Evolutionary conservation across 2,888 invertebrate genomes (phyloP).

Genomic region (Catocala sponsa): DNA sequence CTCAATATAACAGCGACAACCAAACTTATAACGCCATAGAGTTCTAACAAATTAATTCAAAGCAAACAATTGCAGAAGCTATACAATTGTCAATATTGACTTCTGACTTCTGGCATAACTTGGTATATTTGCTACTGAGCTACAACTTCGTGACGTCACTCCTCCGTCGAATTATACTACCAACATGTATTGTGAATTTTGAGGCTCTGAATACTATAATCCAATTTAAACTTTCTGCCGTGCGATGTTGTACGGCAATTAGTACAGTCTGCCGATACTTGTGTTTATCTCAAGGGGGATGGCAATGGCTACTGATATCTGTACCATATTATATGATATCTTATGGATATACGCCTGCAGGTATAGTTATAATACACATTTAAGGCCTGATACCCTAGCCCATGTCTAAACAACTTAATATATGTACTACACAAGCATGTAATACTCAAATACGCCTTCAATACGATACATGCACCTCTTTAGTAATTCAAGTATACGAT

Average conservation of each 20-base stretch:
- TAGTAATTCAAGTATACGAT: too few species aligned
- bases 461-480: too few species aligned
- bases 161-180: slow-evolving; percentile 21
- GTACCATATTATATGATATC: too few species aligned
- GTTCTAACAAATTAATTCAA: slow-evolving; percentile 19
- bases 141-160: slow-evolving; percentile 25
- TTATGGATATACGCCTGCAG: too few species aligned
- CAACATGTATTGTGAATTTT: neutral
- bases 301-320: neutral
- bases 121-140: too few species aligned
- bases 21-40: too few species aligned
- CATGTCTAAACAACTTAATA: too few species aligned
- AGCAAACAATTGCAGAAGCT: slow-evolving; percentile 22
- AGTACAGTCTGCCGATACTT: slow-evolving; percentile 2
- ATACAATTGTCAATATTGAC: slow-evolving; percentile 15
- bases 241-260: slow-evolving; percentile 4
- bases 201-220: slow-evolving; percentile 20
- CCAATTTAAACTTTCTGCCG: slow-evolving; percentile 35
- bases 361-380: too few species aligned
- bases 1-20: too few species aligned
- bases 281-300: neutral
- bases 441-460: too few species aligned
- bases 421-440: too few species aligned
- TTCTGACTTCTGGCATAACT: slow-evolving; percentile 5
- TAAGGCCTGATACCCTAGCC: too few species aligned